Evolutionary conservation across 1,140 invertebrate species (phyloP).

Genomic region (Paracyclopina nana): DNA sequence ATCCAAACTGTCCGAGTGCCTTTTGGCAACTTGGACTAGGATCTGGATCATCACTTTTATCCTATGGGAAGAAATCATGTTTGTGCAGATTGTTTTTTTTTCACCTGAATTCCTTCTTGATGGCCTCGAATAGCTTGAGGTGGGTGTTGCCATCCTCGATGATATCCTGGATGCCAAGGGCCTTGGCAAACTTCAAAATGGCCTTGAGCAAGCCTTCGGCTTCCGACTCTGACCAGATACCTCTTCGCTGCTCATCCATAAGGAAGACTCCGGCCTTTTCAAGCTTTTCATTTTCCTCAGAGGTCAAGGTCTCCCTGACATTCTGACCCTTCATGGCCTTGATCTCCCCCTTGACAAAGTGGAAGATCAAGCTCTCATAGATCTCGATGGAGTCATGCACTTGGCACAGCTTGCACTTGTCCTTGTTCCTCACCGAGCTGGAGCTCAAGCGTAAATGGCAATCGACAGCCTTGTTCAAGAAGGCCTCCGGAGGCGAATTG

Average conservation of each 20-base stretch:
- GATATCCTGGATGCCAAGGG: slow-evolving; percentile 22
- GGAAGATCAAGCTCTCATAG: slow-evolving; percentile 36
- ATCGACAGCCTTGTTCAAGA: slow-evolving; percentile 36
- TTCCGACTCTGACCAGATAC: slow-evolving; percentile 34
- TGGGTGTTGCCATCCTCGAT: slow-evolving; percentile 32
- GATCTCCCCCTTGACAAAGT: slow-evolving; percentile 25
- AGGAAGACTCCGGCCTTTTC: slow-evolving; percentile 24
- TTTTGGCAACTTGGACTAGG: no score
- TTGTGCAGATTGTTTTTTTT: no score
- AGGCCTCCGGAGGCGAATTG: slow-evolving; percentile 23
- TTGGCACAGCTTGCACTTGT: slow-evolving; percentile 31
- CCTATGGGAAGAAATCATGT: no score
- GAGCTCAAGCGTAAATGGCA: slow-evolving; percentile 36
- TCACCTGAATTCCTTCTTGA: slow-evolving; percentile 51
- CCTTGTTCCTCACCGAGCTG: slow-evolving; percentile 7
- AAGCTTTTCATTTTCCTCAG: slow-evolving; percentile 23
- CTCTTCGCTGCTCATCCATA: slow-evolving; percentile 23
- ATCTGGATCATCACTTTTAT: no score
- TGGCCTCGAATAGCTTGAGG: slow-evolving; percentile 34
- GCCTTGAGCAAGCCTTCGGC: slow-evolving; percentile 35
- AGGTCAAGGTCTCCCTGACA: slow-evolving; percentile 18
- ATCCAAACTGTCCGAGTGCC: no score
- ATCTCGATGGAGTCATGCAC: slow-evolving; percentile 31
- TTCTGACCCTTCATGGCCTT: slow-evolving; percentile 19
- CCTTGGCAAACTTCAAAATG: slow-evolving; percentile 25